Evolutionary conservation across 2,888 invertebrate species (phyloP).

Genomic region (Plebejus melissa): DNA sequence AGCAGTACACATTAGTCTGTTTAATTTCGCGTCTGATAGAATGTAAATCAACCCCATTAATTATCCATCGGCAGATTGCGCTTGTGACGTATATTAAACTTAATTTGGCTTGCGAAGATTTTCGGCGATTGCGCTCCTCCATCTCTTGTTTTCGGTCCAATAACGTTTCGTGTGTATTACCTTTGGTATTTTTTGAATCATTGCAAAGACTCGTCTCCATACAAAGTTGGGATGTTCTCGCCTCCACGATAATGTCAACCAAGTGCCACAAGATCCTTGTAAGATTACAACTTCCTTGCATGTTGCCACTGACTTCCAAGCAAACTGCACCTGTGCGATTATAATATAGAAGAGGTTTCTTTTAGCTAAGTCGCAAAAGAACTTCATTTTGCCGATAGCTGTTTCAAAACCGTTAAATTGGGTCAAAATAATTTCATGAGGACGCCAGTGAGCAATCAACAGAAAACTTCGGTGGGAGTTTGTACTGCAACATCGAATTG

Average conservation of each 20-base stretch:
- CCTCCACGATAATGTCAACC: no score
- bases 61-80: constrained; percentile 43
- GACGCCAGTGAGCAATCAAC: not conserved
- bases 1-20: constrained; percentile 35
- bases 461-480: not conserved
- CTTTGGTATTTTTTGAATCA: not conserved
- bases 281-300: no score
- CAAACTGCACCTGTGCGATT: no score
- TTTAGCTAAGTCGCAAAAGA: not conserved
- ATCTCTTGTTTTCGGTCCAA: not conserved
- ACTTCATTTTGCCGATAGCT: not conserved
- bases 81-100: constrained; percentile 24
- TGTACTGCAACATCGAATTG: constrained; percentile 10
- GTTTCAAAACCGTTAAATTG: not conserved
- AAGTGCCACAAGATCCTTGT: no score
- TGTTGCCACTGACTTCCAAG: no score
- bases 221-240: no score
- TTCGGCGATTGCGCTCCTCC: not conserved
- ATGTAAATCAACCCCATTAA: constrained; percentile 60
- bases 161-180: not conserved
- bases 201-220: no score
- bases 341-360: no score
- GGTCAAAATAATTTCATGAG: not conserved
- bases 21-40: constrained; percentile 59
- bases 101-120: not conserved